phyloP scores from a whole-genome alignment of 2,888 invertebrate species.

The Lissonota sp. region DNA sequence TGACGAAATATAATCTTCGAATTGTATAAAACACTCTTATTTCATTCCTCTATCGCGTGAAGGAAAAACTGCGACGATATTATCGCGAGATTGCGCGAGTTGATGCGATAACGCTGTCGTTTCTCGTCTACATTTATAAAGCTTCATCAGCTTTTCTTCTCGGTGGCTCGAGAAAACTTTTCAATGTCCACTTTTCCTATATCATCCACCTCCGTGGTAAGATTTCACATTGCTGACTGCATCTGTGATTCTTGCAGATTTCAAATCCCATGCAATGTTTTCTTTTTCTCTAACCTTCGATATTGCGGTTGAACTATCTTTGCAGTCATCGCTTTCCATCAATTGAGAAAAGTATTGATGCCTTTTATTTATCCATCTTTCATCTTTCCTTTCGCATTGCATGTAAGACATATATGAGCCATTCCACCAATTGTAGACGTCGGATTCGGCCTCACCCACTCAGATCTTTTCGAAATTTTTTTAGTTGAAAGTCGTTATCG shows the following conservation, averaged over 20 bases:
- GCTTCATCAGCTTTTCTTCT: constrained; percentile 15
- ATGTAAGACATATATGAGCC: too few relatives aligned
- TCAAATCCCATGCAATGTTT: background rate
- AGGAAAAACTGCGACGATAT: constrained; percentile 17
- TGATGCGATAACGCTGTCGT: constrained; percentile 22
- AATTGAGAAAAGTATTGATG: constrained; percentile 5
- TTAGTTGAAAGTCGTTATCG: too few relatives aligned
- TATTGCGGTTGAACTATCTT: background rate
- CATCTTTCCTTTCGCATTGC: too few relatives aligned
- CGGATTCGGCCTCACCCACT: too few relatives aligned
- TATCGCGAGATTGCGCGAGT: constrained; percentile 30
- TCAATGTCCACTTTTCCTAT: background rate
- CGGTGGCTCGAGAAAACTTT: constrained; percentile 1
- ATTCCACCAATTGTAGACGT: too few relatives aligned
- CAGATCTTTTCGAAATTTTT: too few relatives aligned
- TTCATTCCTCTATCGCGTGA: constrained; percentile 59
- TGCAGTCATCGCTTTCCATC: background rate
- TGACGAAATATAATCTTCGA: constrained; percentile 42
- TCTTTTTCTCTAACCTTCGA: background rate
- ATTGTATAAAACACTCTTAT: constrained; percentile 57
- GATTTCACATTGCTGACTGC: background rate
- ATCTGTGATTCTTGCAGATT: background rate
- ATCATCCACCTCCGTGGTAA: background rate
- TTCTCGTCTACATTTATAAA: constrained; percentile 17
- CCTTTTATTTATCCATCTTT: constrained; percentile 16